Conservation (phyloP, 2,113 vertebrate genomes). For the Nestor notabilis region DNA sequence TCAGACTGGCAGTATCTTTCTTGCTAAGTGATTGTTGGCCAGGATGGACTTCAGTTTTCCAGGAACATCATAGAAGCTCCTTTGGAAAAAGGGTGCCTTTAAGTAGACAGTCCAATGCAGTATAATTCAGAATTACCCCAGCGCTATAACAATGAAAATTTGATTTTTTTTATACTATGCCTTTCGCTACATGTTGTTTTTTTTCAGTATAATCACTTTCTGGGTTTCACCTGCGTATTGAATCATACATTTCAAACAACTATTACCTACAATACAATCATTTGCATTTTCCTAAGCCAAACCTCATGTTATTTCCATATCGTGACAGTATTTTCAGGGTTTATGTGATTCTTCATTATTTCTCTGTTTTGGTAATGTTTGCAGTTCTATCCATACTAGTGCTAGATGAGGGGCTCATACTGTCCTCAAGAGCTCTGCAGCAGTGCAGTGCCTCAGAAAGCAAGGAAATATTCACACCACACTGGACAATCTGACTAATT, state of each 20-base stretch:
- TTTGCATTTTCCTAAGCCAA: background rate
- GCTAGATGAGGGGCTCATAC: background rate
- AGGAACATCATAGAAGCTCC: background rate
- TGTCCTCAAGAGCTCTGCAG: background rate
- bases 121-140: background rate
- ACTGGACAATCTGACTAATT: background rate
- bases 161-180: background rate
- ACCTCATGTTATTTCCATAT: background rate
- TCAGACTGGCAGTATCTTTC: background rate
- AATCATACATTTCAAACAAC: background rate
- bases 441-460: background rate
- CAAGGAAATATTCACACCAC: background rate
- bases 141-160: background rate
- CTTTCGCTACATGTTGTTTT: background rate
- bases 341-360: background rate
- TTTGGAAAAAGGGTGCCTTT: background rate
- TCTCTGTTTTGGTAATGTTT: background rate
- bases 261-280: background rate
- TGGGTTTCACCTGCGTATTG: background rate
- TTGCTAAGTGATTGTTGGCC: background rate
- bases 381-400: background rate
- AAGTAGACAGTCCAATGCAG: background rate
- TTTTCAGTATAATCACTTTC: background rate
- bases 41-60: background rate
- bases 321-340: background rate